Base-by-base conservation (phyloP, 2,113 vertebrate species). In the Scytalopus superciliaris region DNA sequence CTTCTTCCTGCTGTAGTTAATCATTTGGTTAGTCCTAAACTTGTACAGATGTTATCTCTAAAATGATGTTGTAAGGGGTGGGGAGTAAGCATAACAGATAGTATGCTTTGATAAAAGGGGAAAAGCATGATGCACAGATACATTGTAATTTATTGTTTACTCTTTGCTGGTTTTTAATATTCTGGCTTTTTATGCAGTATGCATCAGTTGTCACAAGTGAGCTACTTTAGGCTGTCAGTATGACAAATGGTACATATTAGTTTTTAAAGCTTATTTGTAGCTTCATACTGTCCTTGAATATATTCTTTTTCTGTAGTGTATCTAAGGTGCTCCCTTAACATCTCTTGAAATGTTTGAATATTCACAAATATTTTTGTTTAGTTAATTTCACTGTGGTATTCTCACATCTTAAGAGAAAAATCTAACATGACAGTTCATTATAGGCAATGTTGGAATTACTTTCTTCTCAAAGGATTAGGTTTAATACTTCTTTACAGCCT, bases 221-320 rank as follows among this genome's bases (percentile, higher is more conserved):
- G 55, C 59, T 82, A 62, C 84, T 89, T 85, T 21, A 76, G 78
- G 45, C 78, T 96, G 91, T 89, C 90, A 90, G 2, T 77, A 91
- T 93, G 93, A 95, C 84, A 95, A 97, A 95, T 96, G 59, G 69
- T 90, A 6, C 53, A 17, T 85, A 93, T 92, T 70, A 87, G 78
- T 83, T 95, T 87, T 88, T 95, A 80, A 85, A 90, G 67, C 55
- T 80, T 93, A 62, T 68, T 93, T 87, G 39, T 93, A 63, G 59
- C 82, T 91, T 96, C 24, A 19, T 83, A 23, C n/a, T 42, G 37
- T 69, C 74, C 83, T 72, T 47, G 70, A 90, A 77, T 79, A n/a
- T 62, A 19, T 84, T 70, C 9, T 66, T 68, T 45, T 84, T 62
- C 31, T 77, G 15, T 59, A 37, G 13, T 0, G 0, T 63, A 35